Evolutionary conservation across 2,113 vertebrate species (phyloP), one percentile per base, ranked within the genome.

Genomic region (Eubucco bourcierii): DNA sequence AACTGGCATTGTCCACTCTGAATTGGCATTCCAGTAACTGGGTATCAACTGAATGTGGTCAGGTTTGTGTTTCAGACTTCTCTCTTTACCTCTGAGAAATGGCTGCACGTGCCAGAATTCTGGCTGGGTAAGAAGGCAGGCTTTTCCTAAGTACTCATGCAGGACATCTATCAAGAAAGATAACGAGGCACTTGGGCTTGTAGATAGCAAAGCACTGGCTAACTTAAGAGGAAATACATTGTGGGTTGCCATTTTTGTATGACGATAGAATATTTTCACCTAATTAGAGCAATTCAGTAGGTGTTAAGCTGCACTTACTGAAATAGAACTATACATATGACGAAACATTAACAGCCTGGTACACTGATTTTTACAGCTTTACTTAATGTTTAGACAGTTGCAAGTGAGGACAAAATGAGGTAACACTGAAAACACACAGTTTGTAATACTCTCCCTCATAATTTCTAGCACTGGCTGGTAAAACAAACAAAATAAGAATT

Each of bases 321-420:
- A 88, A 90, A 82, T 0, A 80, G 9, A 65, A 67, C 68, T 68
- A 52, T 7, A 44, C 14, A 23, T 0, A 4, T 75, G 31, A 83
- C 78, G 79, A 87, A 95, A 37, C 29, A 68, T 31, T 55, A 92
- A 39, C 52, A 80, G 14, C 5, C 70, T 55, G n/a, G 39, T n/a
- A 41, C 2, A 3, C 37, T 70, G 71, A 65, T 31, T 81, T 92
- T 39, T 67, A 87, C 17, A 53, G 27, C 70, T 81, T 27, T 52
- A 28, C 60, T 46, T 50, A 73, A 5, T 56, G 13, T 67, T 68
- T 78, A 24, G 66, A 66, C 47, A 81, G 55, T 50, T 14, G 59
- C 24, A 41, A 15, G 50, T 65, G 8, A 15, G 1, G 9, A 37
- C 70, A 80, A 39, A 44, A 10, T 59, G 52, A 13, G 6, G 61